phyloP scores from a whole-genome alignment of 1,140 invertebrate species.

The Streblospio benedicti region DNA sequence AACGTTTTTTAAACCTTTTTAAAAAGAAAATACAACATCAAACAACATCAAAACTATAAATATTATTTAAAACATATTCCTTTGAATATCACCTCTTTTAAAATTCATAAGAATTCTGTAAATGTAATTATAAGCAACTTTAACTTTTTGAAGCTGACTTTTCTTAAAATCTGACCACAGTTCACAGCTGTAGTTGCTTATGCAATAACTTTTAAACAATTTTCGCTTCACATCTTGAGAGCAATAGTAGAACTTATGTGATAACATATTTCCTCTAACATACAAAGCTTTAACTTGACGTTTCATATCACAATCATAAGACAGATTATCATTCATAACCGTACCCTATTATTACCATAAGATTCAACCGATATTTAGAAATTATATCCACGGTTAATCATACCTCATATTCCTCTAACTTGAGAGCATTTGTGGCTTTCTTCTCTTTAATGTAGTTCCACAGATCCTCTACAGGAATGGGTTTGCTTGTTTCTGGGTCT shows the following conservation, averaged over 20 bases:
- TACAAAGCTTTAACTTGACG: not conserved
- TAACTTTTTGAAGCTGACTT: no score
- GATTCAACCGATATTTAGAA: not conserved
- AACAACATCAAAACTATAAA: no score
- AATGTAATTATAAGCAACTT: no score
- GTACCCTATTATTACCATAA: not conserved
- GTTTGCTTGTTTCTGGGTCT: conserved; percentile 2
- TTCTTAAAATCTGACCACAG: no score
- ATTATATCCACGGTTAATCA: not conserved
- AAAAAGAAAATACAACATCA: no score
- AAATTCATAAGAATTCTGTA: no score
- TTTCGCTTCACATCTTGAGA: not conserved
- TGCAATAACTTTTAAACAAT: not conserved
- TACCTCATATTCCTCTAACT: conserved; percentile 16
- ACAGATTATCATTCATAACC: not conserved
- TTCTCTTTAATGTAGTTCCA: conserved; percentile 20
- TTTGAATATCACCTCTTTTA: no score
- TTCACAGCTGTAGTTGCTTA: no score
- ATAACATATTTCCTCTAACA: not conserved
- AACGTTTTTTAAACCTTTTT: no score
- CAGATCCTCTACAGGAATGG: conserved; percentile 22
- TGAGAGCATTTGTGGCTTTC: conserved; percentile 8
- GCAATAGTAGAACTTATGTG: not conserved
- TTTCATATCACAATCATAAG: not conserved
- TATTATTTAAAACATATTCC: no score